phyloP scores from a whole-genome alignment of 2,113 vertebrate genomes.

The Myrmecophaga tridactyla region DNA sequence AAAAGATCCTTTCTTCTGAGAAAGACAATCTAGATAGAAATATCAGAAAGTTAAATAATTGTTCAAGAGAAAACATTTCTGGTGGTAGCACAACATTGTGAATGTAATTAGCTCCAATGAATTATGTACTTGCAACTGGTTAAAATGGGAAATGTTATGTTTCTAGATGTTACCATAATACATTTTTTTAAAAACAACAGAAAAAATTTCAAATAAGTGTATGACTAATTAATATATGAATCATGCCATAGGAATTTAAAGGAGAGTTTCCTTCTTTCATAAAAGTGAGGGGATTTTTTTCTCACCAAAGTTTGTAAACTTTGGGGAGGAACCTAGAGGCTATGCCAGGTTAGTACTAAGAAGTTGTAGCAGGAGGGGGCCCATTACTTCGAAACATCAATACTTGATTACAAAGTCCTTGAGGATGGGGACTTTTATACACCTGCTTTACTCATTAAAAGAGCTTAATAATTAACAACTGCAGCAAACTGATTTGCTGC shows the following conservation, averaged over 20 bases:
- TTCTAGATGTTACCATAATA: no score
- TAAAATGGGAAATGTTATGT: no score
- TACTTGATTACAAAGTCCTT: neutral
- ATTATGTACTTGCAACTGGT: no score
- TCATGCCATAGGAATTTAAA: constrained; percentile 3
- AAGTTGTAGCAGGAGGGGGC: neutral
- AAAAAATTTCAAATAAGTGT: neutral
- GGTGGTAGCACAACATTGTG: no score
- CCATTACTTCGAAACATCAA: neutral
- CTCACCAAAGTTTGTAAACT: constrained; percentile 17
- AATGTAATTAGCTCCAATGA: no score
- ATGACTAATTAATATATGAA: neutral
- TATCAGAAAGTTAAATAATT: constrained; percentile 9
- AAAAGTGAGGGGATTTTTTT: constrained; percentile 4
- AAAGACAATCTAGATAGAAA: neutral
- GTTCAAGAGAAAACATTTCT: neutral
- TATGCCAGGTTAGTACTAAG: neutral
- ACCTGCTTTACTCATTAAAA: neutral
- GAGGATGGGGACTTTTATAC: neutral
- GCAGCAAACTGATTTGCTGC: neutral
- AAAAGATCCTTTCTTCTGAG: neutral
- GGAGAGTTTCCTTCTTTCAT: neutral
- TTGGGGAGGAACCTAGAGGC: neutral
- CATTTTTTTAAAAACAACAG: no score
- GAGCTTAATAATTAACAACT: neutral